These are phyloP conservation scores for Zaprionus capensis DNA, from an alignment of 1,140 invertebrate species.

Conservation along the genomic window DNA sequence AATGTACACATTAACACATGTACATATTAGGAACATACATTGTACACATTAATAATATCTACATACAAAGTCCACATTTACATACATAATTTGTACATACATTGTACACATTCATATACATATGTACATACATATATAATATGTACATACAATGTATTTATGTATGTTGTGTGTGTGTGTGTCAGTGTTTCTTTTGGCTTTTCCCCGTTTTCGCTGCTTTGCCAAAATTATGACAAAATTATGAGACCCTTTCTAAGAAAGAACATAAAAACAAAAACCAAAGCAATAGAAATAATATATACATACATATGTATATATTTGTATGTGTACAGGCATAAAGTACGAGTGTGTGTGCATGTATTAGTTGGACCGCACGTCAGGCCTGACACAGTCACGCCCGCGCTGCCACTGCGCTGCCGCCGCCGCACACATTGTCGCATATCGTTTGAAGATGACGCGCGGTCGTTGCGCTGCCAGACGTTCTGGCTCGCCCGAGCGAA, in stretches of 20 bases:
- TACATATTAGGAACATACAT: neutral
- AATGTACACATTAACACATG: neutral
- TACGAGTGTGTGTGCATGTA: conserved; percentile 8
- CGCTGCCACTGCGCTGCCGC: neutral
- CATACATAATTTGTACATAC: conserved; percentile 3
- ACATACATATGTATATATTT: conserved; percentile 2
- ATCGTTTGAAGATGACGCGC: conserved; percentile 73
- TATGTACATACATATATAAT: neutral
- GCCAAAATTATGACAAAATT: conserved; percentile 79
- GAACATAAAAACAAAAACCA: conserved; percentile 50
- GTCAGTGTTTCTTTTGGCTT: conserved; percentile 57
- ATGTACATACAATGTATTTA: conserved; percentile 13
- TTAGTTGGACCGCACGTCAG: conserved; percentile 13
- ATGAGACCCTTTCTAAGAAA: conserved; percentile 78
- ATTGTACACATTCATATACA: neutral
- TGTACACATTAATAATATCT: neutral
- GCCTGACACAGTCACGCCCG: conserved; percentile 33
- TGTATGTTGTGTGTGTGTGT: conserved; percentile 17
- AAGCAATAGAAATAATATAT: conserved; percentile 39
- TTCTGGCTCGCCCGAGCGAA: conserved; percentile 59
- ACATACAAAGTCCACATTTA: neutral
- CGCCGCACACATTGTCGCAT: conserved; percentile 59
- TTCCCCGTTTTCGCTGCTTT: conserved; percentile 54
- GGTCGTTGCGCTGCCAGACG: conserved; percentile 72
- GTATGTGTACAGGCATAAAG: neutral